phyloP scores from a whole-genome alignment of 2,797 vertebrate genomes.

The Karalla daura region DNA sequence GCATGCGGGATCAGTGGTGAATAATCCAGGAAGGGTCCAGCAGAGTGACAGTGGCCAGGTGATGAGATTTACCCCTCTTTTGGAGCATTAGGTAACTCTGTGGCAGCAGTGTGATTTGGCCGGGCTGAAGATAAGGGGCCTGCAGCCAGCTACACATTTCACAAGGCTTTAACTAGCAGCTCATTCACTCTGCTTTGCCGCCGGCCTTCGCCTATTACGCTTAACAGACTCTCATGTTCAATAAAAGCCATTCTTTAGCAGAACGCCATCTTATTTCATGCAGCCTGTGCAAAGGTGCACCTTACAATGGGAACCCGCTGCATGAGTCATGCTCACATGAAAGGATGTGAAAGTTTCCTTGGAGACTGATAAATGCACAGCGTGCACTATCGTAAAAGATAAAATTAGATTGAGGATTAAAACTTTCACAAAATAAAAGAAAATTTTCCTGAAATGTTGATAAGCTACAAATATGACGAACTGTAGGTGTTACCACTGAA shows the following conservation, averaged over 20 bases:
- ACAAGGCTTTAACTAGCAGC: constrained; percentile 44
- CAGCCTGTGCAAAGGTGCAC: neutral
- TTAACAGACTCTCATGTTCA: constrained; percentile 28
- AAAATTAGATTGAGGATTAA: constrained; percentile 12
- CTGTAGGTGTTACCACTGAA: too few relatives aligned
- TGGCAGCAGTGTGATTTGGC: constrained; percentile 42
- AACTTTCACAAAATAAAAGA: too few relatives aligned
- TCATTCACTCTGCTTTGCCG: constrained; percentile 36
- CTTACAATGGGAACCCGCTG: neutral
- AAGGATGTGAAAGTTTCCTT: neutral
- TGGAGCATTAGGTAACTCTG: constrained; percentile 52
- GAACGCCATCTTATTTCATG: neutral
- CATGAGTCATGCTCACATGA: neutral
- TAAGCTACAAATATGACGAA: too few relatives aligned
- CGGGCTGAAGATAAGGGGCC: constrained; percentile 35
- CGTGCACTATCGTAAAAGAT: constrained; percentile 18
- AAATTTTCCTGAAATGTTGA: too few relatives aligned
- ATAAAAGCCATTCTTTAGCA: constrained; percentile 15
- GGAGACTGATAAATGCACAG: neutral
- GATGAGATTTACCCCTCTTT: constrained; percentile 53
- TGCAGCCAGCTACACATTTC: constrained; percentile 42
- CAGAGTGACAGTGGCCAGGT: constrained; percentile 49
- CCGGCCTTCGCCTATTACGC: constrained; percentile 7
- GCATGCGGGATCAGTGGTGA: constrained; percentile 41
- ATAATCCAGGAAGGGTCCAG: constrained; percentile 47